These are phyloP conservation scores for Paraescarpia echinospica DNA, from an alignment of 1,140 invertebrate species.

Conservation along the genomic window DNA sequence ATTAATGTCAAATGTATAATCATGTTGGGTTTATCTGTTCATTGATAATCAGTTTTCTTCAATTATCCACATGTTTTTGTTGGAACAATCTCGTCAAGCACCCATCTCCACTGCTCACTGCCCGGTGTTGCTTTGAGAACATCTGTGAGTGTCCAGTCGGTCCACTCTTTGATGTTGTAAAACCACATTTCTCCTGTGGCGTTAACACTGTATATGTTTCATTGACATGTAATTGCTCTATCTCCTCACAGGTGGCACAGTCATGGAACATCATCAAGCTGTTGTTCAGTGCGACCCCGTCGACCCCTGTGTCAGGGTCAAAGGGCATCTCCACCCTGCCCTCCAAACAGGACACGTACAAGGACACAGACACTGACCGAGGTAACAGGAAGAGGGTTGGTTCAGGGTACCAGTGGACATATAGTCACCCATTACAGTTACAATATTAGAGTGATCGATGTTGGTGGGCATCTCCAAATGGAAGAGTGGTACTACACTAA, in stretches of 20 bases:
- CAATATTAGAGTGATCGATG: no score
- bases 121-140: no score
- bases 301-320: background rate
- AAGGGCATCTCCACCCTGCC: background rate
- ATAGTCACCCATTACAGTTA: no score
- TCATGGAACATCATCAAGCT: conserved; percentile 58
- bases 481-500: no score
- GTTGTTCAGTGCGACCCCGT: conserved; percentile 35
- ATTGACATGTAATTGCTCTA: conserved; percentile 53
- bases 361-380: conserved; percentile 11
- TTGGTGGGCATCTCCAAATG: no score
- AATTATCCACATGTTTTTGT: no score
- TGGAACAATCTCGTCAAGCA: no score
- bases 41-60: no score
- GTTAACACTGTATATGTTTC: background rate
- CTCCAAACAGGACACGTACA: background rate
- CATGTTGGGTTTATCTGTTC: no score
- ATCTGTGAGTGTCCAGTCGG: no score
- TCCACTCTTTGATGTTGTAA: no score
- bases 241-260: conserved; percentile 61
- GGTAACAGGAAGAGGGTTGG: background rate
- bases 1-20: background rate
- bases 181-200: background rate
- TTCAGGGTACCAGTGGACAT: background rate
- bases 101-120: no score